Percentiles rank a stretch among this genome's conserved stretches.
Evolutionary conservation across 2,797 vertebrate species (phyloP).

Genomic region (Gymnodraco acuticeps): DNA sequence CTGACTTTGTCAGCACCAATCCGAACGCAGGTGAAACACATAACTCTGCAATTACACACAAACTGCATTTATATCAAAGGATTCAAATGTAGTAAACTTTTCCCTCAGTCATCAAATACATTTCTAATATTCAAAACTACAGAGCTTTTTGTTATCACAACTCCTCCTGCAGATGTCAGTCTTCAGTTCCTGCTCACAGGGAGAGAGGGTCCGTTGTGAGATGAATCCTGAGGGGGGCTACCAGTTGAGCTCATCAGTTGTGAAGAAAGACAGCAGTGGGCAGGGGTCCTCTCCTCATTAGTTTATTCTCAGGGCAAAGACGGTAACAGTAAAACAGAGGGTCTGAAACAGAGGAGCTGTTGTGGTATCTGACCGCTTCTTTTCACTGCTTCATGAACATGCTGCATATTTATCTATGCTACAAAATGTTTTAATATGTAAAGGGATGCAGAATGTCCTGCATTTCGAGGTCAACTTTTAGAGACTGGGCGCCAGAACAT

Average conservation of each 20-base stretch:
- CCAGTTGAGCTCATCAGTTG: conserved; percentile 17
- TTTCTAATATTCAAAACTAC: background rate
- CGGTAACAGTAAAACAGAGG: conserved; percentile 5
- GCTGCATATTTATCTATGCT: conserved; percentile 26
- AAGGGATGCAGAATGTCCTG: background rate
- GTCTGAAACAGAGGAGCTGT: conserved; percentile 12
- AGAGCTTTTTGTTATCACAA: background rate
- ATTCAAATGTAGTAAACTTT: conserved; percentile 21
- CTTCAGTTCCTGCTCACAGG: conserved; percentile 17
- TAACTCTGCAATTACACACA: background rate
- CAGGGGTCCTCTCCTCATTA: conserved; percentile 36
- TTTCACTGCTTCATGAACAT: conserved; percentile 36
- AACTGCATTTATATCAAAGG: conserved; percentile 28
- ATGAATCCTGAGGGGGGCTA: conserved; percentile 31
- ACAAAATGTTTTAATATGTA: conserved; percentile 28
- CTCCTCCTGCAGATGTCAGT: conserved; percentile 3
- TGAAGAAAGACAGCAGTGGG: conserved; percentile 3
- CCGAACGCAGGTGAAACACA: conserved; percentile 4
- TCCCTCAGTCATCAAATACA: background rate
- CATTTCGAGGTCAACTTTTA: conserved; percentile 41
- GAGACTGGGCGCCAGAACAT: conserved; percentile 5
- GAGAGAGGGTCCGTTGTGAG: conserved; percentile 14
- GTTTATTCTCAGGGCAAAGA: conserved; percentile 60
- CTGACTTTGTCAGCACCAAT: conserved; percentile 22
- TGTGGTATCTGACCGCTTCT: conserved; percentile 1